Base-by-base conservation (phyloP, 2,797 vertebrate genomes). In the Rhodeus uyekii region DNA sequence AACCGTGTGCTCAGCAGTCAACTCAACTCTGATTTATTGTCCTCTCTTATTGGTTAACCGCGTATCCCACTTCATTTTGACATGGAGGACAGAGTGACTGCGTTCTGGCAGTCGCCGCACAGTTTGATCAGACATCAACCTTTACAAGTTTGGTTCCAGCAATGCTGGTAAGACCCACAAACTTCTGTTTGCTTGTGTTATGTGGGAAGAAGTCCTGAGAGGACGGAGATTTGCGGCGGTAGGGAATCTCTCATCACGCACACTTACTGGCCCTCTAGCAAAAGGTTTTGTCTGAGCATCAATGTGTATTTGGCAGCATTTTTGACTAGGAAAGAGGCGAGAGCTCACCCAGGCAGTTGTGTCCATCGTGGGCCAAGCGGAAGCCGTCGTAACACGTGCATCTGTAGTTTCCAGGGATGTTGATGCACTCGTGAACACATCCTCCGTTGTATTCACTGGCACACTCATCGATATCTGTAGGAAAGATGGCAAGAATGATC, bases 381-480 rank as follows among this genome's bases (percentile, higher is more conserved):
- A 99, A 99, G 84, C 98, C 98, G 0, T 99, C 98, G 1, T 98
- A 99, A 90, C 98, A 99, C 65, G 96, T 99, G 85, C 98, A 99
- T 73, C 98, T 91, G 94, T 99, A 99, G 94, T 99, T 99, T 12
- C 98, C 98, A 0, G 98, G 98, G 86, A 98, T 98, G 93, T 99
- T 99, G 94, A 99, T 97, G 83, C 98, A 99, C 85, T 99, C 98
- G 0, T 99, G 98, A 83, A 99, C 98, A 4, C 98, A 99, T 84
- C 98, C 98, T 0, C 98, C 98, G 0, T 96, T 98, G 93, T 97
- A 98, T 89, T 99, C 98, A 2, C 96, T 98, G 80, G 96, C 96
- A 92, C 98, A 99, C 89, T 99, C 98, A 0, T 99, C 98, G 29
- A 97, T 98, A 87, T 99, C 98, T 99, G 93, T 83, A 93, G 93